A percentile compares a stretch with the other conserved stretches of the same genome.
These are phyloP conservation scores for Nylanderia fulva DNA, from an alignment of 1,140 invertebrate species.

Conservation along the genomic window DNA sequence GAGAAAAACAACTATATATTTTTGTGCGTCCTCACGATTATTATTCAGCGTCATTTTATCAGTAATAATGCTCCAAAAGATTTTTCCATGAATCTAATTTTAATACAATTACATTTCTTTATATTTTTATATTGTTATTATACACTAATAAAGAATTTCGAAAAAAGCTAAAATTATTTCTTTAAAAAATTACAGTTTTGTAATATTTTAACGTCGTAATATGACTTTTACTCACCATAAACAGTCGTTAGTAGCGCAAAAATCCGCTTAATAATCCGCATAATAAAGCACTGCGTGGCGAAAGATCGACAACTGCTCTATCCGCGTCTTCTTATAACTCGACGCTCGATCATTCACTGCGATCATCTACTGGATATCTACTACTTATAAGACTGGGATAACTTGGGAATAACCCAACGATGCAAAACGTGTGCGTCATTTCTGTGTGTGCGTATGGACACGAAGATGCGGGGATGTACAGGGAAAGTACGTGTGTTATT, in stretches of 20 bases:
- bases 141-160: neutral
- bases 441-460: neutral
- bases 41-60: neutral
- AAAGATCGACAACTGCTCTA: neutral
- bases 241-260: constrained; percentile 24
- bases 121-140: neutral
- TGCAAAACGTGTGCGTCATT: neutral
- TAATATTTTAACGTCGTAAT: constrained; percentile 9
- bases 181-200: neutral
- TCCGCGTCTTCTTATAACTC: neutral
- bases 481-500: constrained; percentile 25
- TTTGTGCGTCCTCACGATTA: neutral
- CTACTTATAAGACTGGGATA: constrained; percentile 56
- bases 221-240: constrained; percentile 55
- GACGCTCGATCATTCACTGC: neutral
- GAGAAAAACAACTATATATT: neutral
- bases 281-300: constrained; percentile 9
- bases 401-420: constrained; percentile 69
- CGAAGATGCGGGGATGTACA: neutral
- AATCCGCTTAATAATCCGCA: constrained; percentile 43
- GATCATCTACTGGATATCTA: neutral
- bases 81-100: no score
- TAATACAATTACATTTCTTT: neutral
- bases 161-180: neutral
- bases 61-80: neutral